A percentile compares a stretch with the other conserved stretches of the same genome.
phyloP scores from a whole-genome alignment of 2,113 vertebrate genomes.

The Ranitomeya imitator region DNA sequence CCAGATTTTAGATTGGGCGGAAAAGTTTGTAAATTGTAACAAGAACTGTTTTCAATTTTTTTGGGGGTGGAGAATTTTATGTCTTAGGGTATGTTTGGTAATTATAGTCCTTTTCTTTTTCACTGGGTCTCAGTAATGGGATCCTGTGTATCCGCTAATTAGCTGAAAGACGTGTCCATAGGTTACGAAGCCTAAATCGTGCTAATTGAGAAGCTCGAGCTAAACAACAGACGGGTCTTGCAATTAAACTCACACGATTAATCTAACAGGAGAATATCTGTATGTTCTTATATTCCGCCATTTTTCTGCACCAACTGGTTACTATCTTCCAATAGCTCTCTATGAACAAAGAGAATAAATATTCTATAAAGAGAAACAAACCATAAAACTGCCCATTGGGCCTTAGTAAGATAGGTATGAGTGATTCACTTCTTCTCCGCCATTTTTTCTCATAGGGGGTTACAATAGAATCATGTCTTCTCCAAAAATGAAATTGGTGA shows the following conservation, averaged over 20 bases:
- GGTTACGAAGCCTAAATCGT: not conserved
- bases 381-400: too few relatives aligned
- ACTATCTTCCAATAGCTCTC: not conserved
- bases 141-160: not conserved
- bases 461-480: too few relatives aligned
- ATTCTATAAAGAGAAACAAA: too few relatives aligned
- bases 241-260: conserved; percentile 14
- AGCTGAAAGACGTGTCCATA: conserved; percentile 1
- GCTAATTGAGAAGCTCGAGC: conserved; percentile 16
- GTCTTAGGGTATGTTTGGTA: not conserved
- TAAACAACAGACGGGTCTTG: not conserved
- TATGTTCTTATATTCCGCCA: not conserved
- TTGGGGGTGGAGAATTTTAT: not conserved
- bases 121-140: not conserved
- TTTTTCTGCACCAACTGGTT: not conserved
- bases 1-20: too few relatives aligned
- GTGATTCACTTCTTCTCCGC: too few relatives aligned
- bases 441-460: too few relatives aligned
- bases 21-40: too few relatives aligned
- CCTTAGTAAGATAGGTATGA: too few relatives aligned
- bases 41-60: not conserved
- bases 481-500: too few relatives aligned
- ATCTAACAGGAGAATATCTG: not conserved
- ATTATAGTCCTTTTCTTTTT: not conserved
- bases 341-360: not conserved